Evolutionary conservation across 2,113 vertebrate species (phyloP), one percentile per base, ranked within the genome.

Genomic region (Eretmochelys imbricata): DNA sequence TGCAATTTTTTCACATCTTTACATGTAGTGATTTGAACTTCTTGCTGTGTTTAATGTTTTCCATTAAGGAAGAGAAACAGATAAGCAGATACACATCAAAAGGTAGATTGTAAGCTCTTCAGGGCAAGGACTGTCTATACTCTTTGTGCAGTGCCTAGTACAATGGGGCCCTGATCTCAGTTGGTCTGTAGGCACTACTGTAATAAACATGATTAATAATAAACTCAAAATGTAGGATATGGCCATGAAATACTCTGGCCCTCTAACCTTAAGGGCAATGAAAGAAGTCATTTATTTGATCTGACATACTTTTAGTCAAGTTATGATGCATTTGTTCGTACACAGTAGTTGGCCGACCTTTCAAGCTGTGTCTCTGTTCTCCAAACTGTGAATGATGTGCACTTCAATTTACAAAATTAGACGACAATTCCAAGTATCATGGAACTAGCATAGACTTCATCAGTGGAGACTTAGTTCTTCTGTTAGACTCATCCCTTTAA

Each of bases 401-500:
- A 76, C 24, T 19, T 14, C 6, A 12, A 87, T 93, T 81, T 80
- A 14, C 6, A 38, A 91, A 85, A 93, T 5, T 6, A 1, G 0
- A 1, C 20, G 12, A 31, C 0, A 12, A n/a, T 35, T 35, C 62
- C 31, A 65, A n/a, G 17, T 17, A 65, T 17, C 31, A n/a, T 65
- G 62, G 35, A 12, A 69, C 5, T 76, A 84, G 55, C 46, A 51
- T 75, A 25, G 35, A 75, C 6, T 38, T n/a, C 49, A 48, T 42
- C 19, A 48, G 42, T 31, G 72, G 10, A n/a, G 76, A 38, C 2
- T 49, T 17, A n/a, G 12, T 11, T 84, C 84, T 80, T 20, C 27
- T 53, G 87, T 50, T 25, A n/a, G 84, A 38, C 3, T 24, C 85
- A 69, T 94, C 57, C 6, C 12, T 46, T 88, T 94, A 22, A 96